Base-by-base conservation (phyloP, 2,888 invertebrate genomes). In the Acanthosepion pharaonis region DNA sequence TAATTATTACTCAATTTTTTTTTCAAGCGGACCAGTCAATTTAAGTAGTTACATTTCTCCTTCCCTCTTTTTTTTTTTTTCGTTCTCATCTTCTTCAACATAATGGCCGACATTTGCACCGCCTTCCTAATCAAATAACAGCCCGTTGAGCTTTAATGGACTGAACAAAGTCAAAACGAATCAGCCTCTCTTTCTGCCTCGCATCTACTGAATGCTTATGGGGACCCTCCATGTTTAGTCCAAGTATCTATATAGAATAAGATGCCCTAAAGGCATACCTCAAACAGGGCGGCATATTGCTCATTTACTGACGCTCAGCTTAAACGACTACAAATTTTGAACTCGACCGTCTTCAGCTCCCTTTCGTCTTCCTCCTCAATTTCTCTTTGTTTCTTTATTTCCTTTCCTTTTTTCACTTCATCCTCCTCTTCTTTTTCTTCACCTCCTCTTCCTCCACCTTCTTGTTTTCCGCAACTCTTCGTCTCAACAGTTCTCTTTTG, bases 51-150 rank as follows among this genome's bases (percentile, higher is more conserved):
- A 2, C 3, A 2, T 42, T 42, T 42, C 15, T 59, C 5, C 33
- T 53, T 94, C 6, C 5, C 48, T 8, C 53, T 53, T 20, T 91
- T 42, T 25, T 64, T n/a, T 8, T 42, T 91, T 93, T 49, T 94
- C 96, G 94, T 97, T 97, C 96, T 97, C 95, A 49, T 95, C 95
- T 78, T 95, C 94, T 23, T 95, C 95, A 48, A 95, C 92, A 20
- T 95, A 92, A 64, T 64, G 78, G 42, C 78, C 91, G 15, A 91
- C 94, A 91, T 95, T 94, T 5, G 55, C 42, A 33, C 49, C 91
- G 64, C 51, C 92, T 25, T 59, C 94, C 6, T 28, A 11, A n/a
- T 78, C n/a, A n/a, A 78, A n/a, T 78, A 78, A 78, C n/a, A 78
- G 78, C 78, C n/a, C 78, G 78, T n/a, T n/a, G 15, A 78, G 78